These are phyloP conservation scores for Phodopus roborovskii DNA, from an alignment of 2,113 vertebrate genomes.

Conservation along the genomic window DNA sequence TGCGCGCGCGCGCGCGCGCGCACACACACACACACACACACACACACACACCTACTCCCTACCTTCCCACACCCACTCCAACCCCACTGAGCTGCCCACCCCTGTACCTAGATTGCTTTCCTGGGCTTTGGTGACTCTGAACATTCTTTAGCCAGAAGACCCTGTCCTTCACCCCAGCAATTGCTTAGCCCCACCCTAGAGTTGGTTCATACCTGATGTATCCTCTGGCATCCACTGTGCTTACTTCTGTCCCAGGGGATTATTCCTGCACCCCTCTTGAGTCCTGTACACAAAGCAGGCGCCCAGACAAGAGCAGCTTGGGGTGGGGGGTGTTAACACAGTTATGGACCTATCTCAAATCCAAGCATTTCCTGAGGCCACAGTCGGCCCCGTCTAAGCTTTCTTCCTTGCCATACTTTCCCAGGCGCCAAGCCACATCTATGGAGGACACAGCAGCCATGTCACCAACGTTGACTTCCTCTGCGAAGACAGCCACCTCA, in stretches of 20 bases:
- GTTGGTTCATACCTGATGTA: background rate
- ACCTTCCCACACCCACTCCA: background rate
- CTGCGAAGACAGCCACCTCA: slow-evolving; percentile 94
- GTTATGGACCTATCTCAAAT: rapidly evolving
- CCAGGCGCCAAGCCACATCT: slow-evolving; percentile 96
- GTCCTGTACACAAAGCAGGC: background rate
- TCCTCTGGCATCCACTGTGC: rapidly evolving
- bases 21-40: background rate
- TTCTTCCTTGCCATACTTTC: slow-evolving; percentile 28
- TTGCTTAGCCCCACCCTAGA: background rate
- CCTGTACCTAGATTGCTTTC: rapidly evolving
- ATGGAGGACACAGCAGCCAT: slow-evolving; percentile 97
- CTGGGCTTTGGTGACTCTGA: background rate
- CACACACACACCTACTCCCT: background rate
- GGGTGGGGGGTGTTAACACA: rapidly evolving
- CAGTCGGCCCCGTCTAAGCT: rapidly evolving
- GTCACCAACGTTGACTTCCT: slow-evolving; percentile 98
- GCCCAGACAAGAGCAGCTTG: rapidly evolving
- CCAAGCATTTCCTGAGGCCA: rapidly evolving
- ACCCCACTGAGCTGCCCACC: background rate
- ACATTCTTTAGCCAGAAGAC: background rate
- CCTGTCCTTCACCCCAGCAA: background rate
- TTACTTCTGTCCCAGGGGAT: rapidly evolving
- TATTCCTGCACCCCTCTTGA: background rate
- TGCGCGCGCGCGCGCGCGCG: no score